Evolutionary conservation across 92 coral and sea anemone genomes (phyloP), one percentile per base, ranked within the genome.

Genomic region (Porites cylindrica): DNA sequence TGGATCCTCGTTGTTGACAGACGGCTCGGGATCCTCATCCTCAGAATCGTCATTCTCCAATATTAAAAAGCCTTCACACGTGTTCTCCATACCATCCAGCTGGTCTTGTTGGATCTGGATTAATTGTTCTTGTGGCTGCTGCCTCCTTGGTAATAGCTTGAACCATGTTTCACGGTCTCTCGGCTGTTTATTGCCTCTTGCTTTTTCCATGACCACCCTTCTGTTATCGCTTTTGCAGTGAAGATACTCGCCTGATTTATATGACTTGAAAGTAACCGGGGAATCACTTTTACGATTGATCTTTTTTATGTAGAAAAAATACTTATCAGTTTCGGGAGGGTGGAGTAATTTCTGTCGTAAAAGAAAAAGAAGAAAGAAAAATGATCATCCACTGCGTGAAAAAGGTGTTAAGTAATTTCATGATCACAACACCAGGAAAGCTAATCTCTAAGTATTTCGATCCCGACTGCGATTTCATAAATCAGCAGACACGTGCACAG

Each of bases 321-420:
- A 76, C 19, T 76, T 76, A 19, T 54, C 67, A 1, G 16, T 19
- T 60, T 51, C 1, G 51, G 80, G 66, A 17, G 26, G 59, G 43
- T 23, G 21, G 2, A 8, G 18, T 2, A 23, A 24, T 76, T 53
- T 76, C 80, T 76, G 68, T 9, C 1, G 67, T 19, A 19, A 58
- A 76, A 26, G 19, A 56, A 76, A 76, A 76, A 54, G 43, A 75
- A 75, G 5, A 18, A 51, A 74, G 77, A 24, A 17, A 23, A 10
- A 29, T 23, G 10, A 24, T 11, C 47, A 3, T 38, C 47, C 47
- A 38, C 47, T 38, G 47, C 47, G 47, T 38, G 47, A 38, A 38
- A 38, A 38, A 38, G 6, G 47, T 38, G 6, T 38, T 38, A 38
- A 38, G 47, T 38, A 38, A 38, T 38, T 38, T 38, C 47, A 38